Evolutionary conservation across 2,113 vertebrate genomes (phyloP), one percentile per base, ranked within the genome.

Genomic region (Edolisoma coerulescens): DNA sequence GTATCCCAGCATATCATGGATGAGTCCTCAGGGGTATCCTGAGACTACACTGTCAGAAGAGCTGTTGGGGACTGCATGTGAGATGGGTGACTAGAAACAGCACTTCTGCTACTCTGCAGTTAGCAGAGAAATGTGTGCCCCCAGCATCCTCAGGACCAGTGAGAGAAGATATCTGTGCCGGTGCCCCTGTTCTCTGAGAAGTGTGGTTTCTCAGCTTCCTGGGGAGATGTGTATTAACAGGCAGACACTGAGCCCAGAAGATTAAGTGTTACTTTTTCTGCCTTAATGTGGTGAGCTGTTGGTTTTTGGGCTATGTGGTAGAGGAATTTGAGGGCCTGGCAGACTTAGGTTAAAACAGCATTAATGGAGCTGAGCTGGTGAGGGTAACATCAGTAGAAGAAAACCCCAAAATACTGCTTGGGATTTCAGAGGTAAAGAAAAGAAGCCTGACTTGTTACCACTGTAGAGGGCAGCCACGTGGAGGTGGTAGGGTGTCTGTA

Each of bases 61-160:
- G 49, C 45, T 83, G n/a, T 33, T 19, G 32, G 12, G 26, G n/a
- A 37, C 26, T 5, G 6, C 0, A 0, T 53, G 42, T 21, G 52
- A 52, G 39, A 41, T 20, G 32, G 17, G 27, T 76, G 42, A 69
- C 53, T 67, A n/a, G 32, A 76, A 85, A 47, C 23, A 77, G 37
- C 2, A 0, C 53, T 92, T 79, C 45, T 87, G 13, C 49, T 7
- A 11, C 32, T 65, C 49, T 84, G 71, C 19, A 16, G 77, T 92
- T 65, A 73, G 32, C 27, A 73, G 42, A 47, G 41, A 65, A 53
- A 24, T 73, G 37, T 16, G 7, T 64, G 2, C 3, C 24, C 8
- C 1, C 2, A 28, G 44, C 19, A 73, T 73, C 22, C 44, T 54
- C 30, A 39, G 56, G 23, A 57, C 28, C n/a, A 52, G 65, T 22